These are phyloP conservation scores for Lamellibrachia columna DNA, from an alignment of 2,888 invertebrate genomes.

Conservation along the genomic window DNA sequence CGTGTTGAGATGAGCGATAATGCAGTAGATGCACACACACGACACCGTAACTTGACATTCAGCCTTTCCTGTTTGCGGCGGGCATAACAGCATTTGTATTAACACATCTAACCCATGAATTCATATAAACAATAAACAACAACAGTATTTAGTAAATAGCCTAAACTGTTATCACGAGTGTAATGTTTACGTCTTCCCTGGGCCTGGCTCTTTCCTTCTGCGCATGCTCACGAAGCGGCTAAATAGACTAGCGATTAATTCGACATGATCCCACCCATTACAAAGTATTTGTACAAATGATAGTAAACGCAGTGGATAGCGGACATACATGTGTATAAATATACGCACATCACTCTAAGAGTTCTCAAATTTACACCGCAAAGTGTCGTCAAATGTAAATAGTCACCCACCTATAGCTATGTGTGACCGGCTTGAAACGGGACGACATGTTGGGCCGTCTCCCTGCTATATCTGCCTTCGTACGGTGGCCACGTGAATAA, in stretches of 20 bases:
- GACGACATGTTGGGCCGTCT: not conserved
- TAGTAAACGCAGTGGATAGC: not conserved
- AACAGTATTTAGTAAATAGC: not conserved
- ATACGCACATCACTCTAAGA: not conserved
- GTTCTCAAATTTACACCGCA: not conserved
- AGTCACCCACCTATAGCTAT: not conserved
- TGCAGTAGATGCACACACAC: not conserved
- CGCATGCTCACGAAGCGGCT: not conserved
- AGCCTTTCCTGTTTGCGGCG: not conserved
- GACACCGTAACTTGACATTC: not conserved
- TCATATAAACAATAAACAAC: not conserved
- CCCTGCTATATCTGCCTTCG: not conserved
- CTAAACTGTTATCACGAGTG: not conserved
- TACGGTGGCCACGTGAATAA: not conserved
- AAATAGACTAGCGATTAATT: not conserved
- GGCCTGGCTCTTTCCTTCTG: not conserved
- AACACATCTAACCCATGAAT: not conserved
- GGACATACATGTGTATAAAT: not conserved
- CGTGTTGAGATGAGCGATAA: not conserved
- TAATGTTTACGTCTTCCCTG: not conserved
- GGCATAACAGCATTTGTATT: not conserved
- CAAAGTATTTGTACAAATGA: not conserved
- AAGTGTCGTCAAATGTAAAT: conserved; percentile 9
- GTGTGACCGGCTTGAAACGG: not conserved
- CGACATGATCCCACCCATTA: not conserved